These are phyloP conservation scores for Ypsolopha scabrella DNA, from an alignment of 2,888 invertebrate species.

Conservation along the genomic window DNA sequence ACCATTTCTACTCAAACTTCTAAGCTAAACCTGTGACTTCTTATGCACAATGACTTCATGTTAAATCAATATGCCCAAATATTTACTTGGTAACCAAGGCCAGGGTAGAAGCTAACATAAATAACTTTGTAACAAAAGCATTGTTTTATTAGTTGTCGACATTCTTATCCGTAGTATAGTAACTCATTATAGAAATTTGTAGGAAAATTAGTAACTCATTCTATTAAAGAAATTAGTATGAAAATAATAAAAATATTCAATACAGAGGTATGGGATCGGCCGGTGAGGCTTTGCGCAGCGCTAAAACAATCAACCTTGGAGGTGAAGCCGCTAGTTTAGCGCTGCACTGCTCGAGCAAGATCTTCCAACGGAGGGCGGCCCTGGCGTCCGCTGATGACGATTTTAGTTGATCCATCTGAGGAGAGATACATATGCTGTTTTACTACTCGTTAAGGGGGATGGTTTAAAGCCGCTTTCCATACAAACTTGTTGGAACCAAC, in stretches of 20 bases:
- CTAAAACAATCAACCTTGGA: conserved; percentile 39
- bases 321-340: conserved; percentile 58
- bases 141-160: too few species aligned
- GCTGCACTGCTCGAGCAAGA: conserved; percentile 74
- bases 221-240: neutral
- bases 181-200: neutral
- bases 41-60: neutral
- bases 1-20: conserved; percentile 17
- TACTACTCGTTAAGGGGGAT: neutral
- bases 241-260: conserved; percentile 16
- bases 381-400: conserved; percentile 60
- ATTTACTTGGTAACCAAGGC: too few species aligned
- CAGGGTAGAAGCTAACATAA: too few species aligned
- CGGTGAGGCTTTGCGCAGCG: conserved; percentile 39
- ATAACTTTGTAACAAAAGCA: too few species aligned
- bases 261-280: conserved; percentile 57
- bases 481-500: too few species aligned
- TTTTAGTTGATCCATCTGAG: conserved; percentile 65
- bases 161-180: neutral
- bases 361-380: conserved; percentile 72
- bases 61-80: neutral
- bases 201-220: neutral
- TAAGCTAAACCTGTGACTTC: neutral
- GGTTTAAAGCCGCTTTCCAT: too few species aligned
- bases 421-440: conserved; percentile 7